Conservation (phyloP, 2,888 invertebrate genomes). For the Gari tellinella region DNA sequence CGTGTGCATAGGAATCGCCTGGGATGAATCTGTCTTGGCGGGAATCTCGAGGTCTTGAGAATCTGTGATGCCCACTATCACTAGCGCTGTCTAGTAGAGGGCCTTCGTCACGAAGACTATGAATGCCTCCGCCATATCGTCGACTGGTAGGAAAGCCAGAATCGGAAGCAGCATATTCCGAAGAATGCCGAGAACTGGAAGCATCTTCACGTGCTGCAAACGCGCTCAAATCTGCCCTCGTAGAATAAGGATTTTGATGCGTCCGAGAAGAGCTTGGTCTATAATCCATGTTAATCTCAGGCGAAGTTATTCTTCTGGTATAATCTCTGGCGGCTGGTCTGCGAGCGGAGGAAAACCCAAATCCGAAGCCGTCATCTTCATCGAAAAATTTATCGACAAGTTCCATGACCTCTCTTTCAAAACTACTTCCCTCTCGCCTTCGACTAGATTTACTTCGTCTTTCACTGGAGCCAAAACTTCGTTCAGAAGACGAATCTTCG, state of each 20-base stretch:
- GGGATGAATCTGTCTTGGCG: neutral
- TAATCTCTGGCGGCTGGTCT: neutral
- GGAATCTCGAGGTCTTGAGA: neutral
- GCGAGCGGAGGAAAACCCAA: conserved; percentile 8
- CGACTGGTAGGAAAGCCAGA: conserved; percentile 24
- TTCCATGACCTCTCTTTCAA: conserved; percentile 40
- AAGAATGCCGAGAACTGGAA: conserved; percentile 5
- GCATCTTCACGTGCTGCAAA: conserved; percentile 13
- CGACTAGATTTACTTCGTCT: neutral
- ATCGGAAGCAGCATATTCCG: conserved; percentile 44
- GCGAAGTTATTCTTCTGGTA: conserved; percentile 2
- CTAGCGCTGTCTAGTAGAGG: conserved; percentile 37
- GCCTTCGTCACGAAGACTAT: neutral
- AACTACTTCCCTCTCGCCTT: conserved; percentile 14
- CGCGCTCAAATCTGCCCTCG: conserved; percentile 44
- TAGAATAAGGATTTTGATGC: conserved; percentile 41
- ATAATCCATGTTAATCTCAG: neutral
- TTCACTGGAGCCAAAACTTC: neutral
- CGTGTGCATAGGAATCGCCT: conserved; percentile 2
- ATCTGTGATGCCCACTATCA: conserved; percentile 33
- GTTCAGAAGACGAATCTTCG: neutral
- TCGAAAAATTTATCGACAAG: conserved; percentile 51
- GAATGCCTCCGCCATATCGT: neutral
- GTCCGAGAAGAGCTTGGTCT: neutral
- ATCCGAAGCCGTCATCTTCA: conserved; percentile 32